Evolutionary conservation across 2,888 invertebrate species (phyloP), one percentile per base, ranked within the genome.

Genomic region (Meta bourneti): DNA sequence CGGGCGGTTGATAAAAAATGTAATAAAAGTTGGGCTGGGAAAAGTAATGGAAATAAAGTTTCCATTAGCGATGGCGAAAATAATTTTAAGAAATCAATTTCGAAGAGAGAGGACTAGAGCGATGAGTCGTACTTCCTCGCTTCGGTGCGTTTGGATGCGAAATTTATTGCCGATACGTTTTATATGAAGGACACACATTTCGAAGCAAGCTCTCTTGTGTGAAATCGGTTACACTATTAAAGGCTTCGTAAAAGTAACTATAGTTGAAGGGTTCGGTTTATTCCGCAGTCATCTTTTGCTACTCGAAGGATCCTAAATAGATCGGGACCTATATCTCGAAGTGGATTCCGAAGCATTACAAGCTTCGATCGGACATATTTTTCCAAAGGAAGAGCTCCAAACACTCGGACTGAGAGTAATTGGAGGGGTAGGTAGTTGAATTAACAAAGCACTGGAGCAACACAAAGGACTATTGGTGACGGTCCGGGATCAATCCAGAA

Each of bases 51-150:
- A 89, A 89, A 89, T 89, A 83, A 89, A 89, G 82, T 89, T 89
- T 89, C 89, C 89, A 89, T 89, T 89, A 89, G 77, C 89, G 89
- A 82, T 89, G 70, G 82, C 51, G 83, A 89, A 83, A 89, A 83
- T 83, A 83, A 83, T 89, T 89, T 89, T 69, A 72, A 89, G 83
- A 89, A 82, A 88, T 88, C 75, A 80, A 88, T 88, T 81, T 81
- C 34, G 51, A 72, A 78, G 16, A 34, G n/a, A 77, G n/a, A 54
- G 34, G 19, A n/a, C n/a, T 9, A 7, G n/a, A 34, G 19, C 20
- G 84, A 34, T 74, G 74, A 54, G 72, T 74, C 51, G 54, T 84
- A 16, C 54, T 48, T 52, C 13, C 0, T 34, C 49, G 81, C 16
- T 13, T 9, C 51, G 52, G n/a, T 52, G 52, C n/a, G 52, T 52